Evolutionary conservation across 2,113 vertebrate species (phyloP).

Genomic region (Sapayoa aenigma): DNA sequence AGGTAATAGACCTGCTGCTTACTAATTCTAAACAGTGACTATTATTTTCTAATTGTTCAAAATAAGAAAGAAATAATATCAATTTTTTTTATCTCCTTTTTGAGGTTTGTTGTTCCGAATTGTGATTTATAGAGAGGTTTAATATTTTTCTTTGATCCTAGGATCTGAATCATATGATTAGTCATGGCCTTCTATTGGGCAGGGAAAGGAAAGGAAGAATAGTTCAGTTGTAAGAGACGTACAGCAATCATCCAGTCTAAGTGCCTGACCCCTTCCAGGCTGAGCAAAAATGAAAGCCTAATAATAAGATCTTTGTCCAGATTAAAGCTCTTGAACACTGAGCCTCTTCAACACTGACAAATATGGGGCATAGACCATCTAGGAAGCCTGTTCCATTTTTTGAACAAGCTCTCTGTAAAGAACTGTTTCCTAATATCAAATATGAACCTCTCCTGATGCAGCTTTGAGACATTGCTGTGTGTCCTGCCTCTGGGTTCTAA

Average conservation of each 20-base stretch:
- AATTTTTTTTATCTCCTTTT: neutral
- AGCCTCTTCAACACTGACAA: neutral
- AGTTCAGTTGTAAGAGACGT: neutral
- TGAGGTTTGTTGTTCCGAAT: accelerated
- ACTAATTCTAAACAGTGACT: neutral
- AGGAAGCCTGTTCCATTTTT: neutral
- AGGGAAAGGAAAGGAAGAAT: neutral
- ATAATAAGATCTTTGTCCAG: neutral
- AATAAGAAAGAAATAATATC: neutral
- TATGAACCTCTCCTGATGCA: neutral
- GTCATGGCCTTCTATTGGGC: neutral
- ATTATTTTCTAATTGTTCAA: neutral
- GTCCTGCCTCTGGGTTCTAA: neutral
- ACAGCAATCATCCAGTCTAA: no score
- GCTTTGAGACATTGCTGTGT: neutral
- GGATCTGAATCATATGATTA: neutral
- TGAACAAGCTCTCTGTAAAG: neutral
- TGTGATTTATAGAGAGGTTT: neutral
- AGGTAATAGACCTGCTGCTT: neutral
- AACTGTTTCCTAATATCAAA: neutral
- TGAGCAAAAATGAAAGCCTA: neutral
- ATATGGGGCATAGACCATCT: accelerated
- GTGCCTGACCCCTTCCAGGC: neutral
- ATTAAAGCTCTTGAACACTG: neutral
- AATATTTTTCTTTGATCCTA: neutral